Evolutionary conservation across 2,113 vertebrate species (phyloP), one percentile per base, ranked within the genome.

Genomic region (Malurus cyaneus): DNA sequence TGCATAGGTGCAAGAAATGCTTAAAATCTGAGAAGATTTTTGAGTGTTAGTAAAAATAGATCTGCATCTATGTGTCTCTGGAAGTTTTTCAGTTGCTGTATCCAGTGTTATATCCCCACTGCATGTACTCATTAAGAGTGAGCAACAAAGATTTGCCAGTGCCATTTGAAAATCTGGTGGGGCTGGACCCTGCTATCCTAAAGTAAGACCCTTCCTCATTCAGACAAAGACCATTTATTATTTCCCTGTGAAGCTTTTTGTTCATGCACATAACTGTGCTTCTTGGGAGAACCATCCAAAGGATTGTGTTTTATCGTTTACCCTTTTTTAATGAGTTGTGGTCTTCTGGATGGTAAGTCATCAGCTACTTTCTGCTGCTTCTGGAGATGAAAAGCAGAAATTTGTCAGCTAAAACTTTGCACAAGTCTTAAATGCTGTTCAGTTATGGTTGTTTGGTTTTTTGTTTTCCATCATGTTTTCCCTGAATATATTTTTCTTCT

Each of bases 371-470:
- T 25, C 16, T 72, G 39, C 41, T 80, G 9, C 41, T 76, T 39
- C 62, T 77, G 47, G 9, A 62, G 39, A 8, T 53, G 47, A 32
- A 53, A 15, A 65, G 9, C 59, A 82, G 42, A 80, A 88, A 73
- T 16, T 7, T 3, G 1, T 69, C 24, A 57, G 26, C 31, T 79
- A 41, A 52, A 19, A 92, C 66, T 29, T 80, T 86, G 26, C 23
- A 18, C 21, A 44, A 61, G 65, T 86, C 19, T 12, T 41, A 70
- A 56, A 36, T 52, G 15, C 36, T 71, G 11, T 79, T 79, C 6
- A 29, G 0, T 54, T 86, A 8, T 39, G 23, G 3, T 50, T 5
- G 2, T n/a, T 59, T 46, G 7, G 5, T 18, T 36, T 34, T 42
- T 24, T 6, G 8, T 88, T 29, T 77, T 59, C n/a, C 67, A 1